A percentile compares a stretch with the other conserved stretches of the same genome.
phyloP scores from a whole-genome alignment of 2,888 invertebrate species.

The Anoplius nigerrimus region DNA sequence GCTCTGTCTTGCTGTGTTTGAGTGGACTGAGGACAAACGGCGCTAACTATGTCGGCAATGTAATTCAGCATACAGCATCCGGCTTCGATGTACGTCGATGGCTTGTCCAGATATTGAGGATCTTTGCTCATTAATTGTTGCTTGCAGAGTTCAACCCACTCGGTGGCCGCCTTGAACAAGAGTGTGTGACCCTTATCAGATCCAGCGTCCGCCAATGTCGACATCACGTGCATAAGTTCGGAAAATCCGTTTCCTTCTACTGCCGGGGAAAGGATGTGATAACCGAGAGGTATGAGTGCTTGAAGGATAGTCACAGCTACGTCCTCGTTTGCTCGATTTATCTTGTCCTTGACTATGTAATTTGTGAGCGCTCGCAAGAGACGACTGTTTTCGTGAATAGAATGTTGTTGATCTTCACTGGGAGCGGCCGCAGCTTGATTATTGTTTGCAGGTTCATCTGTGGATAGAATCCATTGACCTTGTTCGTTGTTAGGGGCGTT shows the following conservation, averaged over 20 bases:
- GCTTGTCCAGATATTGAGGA: slow-evolving; percentile 75
- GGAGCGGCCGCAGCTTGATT: slow-evolving; percentile 51
- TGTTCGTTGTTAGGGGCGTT: slow-evolving; percentile 58
- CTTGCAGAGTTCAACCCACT: slow-evolving; percentile 87
- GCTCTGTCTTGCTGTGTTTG: slow-evolving; percentile 73
- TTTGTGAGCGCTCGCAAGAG: slow-evolving; percentile 83
- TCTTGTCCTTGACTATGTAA: slow-evolving; percentile 83
- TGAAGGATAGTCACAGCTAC: slow-evolving; percentile 82
- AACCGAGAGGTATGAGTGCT: slow-evolving; percentile 85
- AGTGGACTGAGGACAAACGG: slow-evolving; percentile 74
- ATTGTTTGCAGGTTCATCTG: slow-evolving; percentile 53
- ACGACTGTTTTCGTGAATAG: slow-evolving; percentile 82
- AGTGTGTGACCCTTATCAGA: slow-evolving; percentile 87
- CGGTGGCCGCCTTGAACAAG: slow-evolving; percentile 86
- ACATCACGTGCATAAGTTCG: slow-evolving; percentile 87
- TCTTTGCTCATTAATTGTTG: slow-evolving; percentile 79
- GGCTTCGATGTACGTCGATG: slow-evolving; percentile 80
- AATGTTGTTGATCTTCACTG: slow-evolving; percentile 73
- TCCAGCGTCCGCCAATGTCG: slow-evolving; percentile 90
- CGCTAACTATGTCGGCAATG: slow-evolving; percentile 84
- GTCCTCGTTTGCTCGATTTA: slow-evolving; percentile 78
- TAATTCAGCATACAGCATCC: slow-evolving; percentile 91
- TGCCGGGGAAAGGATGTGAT: slow-evolving; percentile 80
- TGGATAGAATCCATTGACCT: slow-evolving; percentile 61
- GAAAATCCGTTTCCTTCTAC: slow-evolving; percentile 86